A percentile compares a stretch with the other conserved stretches of the same genome.
Conservation (phyloP, 92 coral and sea anemone genomes). For the Parazoanthus darwini region DNA sequence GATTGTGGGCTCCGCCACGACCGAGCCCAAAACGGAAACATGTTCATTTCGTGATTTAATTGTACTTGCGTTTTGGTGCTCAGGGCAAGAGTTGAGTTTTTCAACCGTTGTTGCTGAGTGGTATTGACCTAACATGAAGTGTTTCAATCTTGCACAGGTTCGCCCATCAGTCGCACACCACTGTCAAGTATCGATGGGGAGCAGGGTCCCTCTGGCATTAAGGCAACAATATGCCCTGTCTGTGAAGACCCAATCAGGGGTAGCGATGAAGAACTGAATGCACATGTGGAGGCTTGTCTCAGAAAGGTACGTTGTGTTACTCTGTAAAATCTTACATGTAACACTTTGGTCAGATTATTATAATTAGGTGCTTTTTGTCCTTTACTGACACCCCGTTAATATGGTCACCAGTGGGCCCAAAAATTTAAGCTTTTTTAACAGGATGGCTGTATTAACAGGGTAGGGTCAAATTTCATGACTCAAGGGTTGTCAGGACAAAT, state of each 20-base stretch:
- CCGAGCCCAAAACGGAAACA: too few species aligned
- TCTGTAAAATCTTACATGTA: not conserved
- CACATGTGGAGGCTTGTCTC: constrained; percentile 87
- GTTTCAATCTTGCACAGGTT: constrained; percentile 50
- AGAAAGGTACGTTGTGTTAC: constrained; percentile 59
- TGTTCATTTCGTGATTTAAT: too few species aligned
- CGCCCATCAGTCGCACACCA: constrained; percentile 73
- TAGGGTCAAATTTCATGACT: too few species aligned
- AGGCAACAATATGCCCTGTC: constrained; percentile 82
- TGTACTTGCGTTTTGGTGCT: too few species aligned
- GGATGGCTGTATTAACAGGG: too few species aligned
- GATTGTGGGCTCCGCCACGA: too few species aligned
- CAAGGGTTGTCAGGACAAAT: too few species aligned
- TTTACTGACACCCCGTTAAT: too few species aligned
- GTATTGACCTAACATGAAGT: too few species aligned
- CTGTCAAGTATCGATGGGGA: constrained; percentile 56
- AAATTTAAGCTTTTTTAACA: too few species aligned
- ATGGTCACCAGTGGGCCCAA: too few species aligned
- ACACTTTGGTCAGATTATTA: not conserved
- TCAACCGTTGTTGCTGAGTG: not conserved
- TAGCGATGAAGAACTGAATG: constrained; percentile 77
- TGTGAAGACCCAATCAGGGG: constrained; percentile 86
- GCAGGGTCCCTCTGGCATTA: constrained; percentile 80
- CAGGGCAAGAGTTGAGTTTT: too few species aligned
- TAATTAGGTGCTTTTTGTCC: not conserved